A percentile compares a stretch with the other conserved stretches of the same genome.
phyloP scores from a whole-genome alignment of 2,797 vertebrate genomes.

The Eospalax fontanierii region DNA sequence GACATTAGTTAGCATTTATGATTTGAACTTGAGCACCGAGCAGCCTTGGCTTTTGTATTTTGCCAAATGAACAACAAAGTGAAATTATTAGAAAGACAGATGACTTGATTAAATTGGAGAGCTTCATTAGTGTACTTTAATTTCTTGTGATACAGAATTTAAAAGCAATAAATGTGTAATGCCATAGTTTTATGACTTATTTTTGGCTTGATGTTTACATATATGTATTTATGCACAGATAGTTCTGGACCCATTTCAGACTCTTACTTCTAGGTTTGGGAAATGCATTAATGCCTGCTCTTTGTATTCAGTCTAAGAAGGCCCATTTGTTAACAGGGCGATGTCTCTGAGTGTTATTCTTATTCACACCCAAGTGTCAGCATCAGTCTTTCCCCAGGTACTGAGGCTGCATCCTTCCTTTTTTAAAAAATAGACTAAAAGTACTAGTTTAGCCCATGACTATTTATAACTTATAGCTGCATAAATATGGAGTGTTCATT shows the following conservation, averaged over 20 bases:
- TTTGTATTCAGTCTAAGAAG: slow-evolving; percentile 36
- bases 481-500: slow-evolving; percentile 77
- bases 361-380: slow-evolving; percentile 26
- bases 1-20: slow-evolving; percentile 39
- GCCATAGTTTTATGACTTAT: neutral
- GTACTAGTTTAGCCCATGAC: slow-evolving; percentile 61
- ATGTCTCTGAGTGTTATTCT: slow-evolving; percentile 60
- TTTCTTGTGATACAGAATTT: slow-evolving; percentile 62
- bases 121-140: slow-evolving; percentile 33
- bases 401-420: neutral
- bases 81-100: slow-evolving; percentile 53
- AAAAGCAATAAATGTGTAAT: slow-evolving; percentile 37
- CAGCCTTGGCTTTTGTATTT: slow-evolving; percentile 62
- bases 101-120: slow-evolving; percentile 44
- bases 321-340: neutral
- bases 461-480: slow-evolving; percentile 69
- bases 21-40: slow-evolving; percentile 36
- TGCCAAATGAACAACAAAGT: slow-evolving; percentile 35
- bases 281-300: neutral
- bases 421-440: slow-evolving; percentile 8
- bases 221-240: slow-evolving; percentile 29
- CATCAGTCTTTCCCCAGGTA: neutral
- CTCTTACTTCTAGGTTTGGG: slow-evolving; percentile 33
- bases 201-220: slow-evolving; percentile 54
- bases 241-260: slow-evolving; percentile 31